Evolutionary conservation across 1,140 invertebrate species (phyloP), one percentile per base, ranked within the genome.

Genomic region (Dolichoris vasculosae): DNA sequence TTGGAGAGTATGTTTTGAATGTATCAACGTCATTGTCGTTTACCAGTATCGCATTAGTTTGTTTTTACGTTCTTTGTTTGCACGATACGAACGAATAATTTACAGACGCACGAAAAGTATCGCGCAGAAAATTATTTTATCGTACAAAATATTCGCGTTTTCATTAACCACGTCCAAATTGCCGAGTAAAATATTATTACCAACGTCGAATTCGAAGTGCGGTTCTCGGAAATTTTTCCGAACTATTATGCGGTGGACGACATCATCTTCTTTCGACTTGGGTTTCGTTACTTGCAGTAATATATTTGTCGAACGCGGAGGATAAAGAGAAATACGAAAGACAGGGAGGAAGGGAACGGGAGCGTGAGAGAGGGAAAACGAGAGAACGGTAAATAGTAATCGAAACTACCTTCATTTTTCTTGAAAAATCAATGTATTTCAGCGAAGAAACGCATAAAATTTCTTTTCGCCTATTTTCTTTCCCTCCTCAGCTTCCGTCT

Each of bases 381-480:
- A n/a, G 35, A 79, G 35, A 6, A 40, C 40, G 23, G 8, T 40
- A 71, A 26, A 6, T n/a, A 73, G 26, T 40, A 0, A 43, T 73
- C 26, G 40, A 73, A 3, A 23, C 26, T 73, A 73, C 40, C 38
- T 43, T 43, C n/a, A n/a, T 43, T 73, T 73, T 73, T 38, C 15
- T 43, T 40, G 69, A 43, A 43, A 59, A 43, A 67, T 30, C 11
- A 73, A 83, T 26, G 51, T 55, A 73, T 82, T 82, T 69, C 71
- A 40, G 32, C 51, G 71, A 75, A 51, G 35, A n/a, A 63, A 30
- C 48, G 46, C 69, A 82, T 71, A 69, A 82, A 71, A 82, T 32
- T 46, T 43, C 69, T 73, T 43, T 40, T 30, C 67, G 1, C 32
- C 67, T 32, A 0, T 23, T 8, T 3, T 23, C 38, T 32, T 26